phyloP scores from a whole-genome alignment of 2,888 invertebrate genomes.

The Drosophila sordidula region DNA sequence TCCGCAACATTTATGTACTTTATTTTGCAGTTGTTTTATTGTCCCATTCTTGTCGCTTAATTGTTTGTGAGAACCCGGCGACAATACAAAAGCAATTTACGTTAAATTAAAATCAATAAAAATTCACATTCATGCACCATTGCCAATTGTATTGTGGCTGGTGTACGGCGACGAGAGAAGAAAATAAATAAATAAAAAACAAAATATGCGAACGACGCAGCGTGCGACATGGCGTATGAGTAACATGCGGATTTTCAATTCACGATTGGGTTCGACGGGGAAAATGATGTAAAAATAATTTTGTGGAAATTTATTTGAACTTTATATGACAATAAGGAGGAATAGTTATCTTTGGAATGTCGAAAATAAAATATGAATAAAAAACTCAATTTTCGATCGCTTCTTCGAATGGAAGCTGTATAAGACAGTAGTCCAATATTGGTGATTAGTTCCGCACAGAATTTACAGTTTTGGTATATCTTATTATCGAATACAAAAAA shows the following conservation, averaged over 20 bases:
- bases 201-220: slow-evolving; percentile 6
- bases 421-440: too few species aligned
- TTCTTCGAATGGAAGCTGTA: too few species aligned
- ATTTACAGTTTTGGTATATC: too few species aligned
- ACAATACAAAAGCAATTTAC: slow-evolving; percentile 56
- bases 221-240: slow-evolving; percentile 55
- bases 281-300: background rate
- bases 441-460: too few species aligned
- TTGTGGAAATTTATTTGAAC: too few species aligned
- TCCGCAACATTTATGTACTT: slow-evolving; percentile 36
- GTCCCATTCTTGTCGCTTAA: slow-evolving; percentile 34
- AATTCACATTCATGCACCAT: slow-evolving; percentile 53
- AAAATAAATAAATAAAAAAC: background rate
- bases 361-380: too few species aligned
- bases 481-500: too few species aligned
- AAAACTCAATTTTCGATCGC: too few species aligned
- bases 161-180: slow-evolving; percentile 1
- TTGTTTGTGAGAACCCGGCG: slow-evolving; percentile 59
- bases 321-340: too few species aligned
- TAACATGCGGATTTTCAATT: slow-evolving; percentile 45
- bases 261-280: background rate
- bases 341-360: too few species aligned
- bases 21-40: slow-evolving; percentile 9
- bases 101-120: slow-evolving; percentile 74
- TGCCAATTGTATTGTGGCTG: slow-evolving; percentile 31